Base-by-base conservation (phyloP, 1,140 invertebrate species). In the Reticulitermes speratus region DNA sequence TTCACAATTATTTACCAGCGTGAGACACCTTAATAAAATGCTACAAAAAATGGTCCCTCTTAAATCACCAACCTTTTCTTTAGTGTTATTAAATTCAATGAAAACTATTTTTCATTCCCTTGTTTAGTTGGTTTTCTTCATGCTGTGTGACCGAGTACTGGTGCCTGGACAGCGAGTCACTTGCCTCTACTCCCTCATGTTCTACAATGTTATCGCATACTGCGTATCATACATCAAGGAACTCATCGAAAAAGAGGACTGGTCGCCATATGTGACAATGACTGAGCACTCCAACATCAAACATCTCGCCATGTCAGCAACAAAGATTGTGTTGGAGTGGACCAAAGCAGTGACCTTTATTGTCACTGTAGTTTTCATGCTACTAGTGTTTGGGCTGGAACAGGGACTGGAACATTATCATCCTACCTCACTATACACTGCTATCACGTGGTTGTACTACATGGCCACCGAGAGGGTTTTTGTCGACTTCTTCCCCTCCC, bases 261-360 rank as follows among this genome's bases (percentile, higher is more conserved):
- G 95, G 95, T 94, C 94, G 3, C 94, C 94, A 0, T 95, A 95
- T 86, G 94, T 96, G 11, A 94, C 94, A 87, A 92, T 96, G 87
- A 94, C 95, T 0, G 93, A 95, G 84, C 93, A 94, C 88, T 95
- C 95, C 69, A 93, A 94, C 84, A 93, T 96, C 44, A 94, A 95
- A 88, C 96, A 96, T 88, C 92, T 96, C 21, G 95, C 95, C n/a
- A 95, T 96, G 94, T 95, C 95, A 3, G 94, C 95, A 0, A 96
- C 95, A 0, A 96, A 96, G 90, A 95, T 96, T 86, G 95, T 96
- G 14, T 91, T 96, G 25, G 96, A 96, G 90, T 96, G 95, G 94
- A 96, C 95, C 14, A 96, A 96, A 91, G 95, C 95, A 1, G 94
- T 96, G 38, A 96, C 95, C 2, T 96, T 96, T 89, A 93, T 96